Evolutionary conservation across 1,140 invertebrate genomes (phyloP).

Genomic region (Leptopilina boulardi): DNA sequence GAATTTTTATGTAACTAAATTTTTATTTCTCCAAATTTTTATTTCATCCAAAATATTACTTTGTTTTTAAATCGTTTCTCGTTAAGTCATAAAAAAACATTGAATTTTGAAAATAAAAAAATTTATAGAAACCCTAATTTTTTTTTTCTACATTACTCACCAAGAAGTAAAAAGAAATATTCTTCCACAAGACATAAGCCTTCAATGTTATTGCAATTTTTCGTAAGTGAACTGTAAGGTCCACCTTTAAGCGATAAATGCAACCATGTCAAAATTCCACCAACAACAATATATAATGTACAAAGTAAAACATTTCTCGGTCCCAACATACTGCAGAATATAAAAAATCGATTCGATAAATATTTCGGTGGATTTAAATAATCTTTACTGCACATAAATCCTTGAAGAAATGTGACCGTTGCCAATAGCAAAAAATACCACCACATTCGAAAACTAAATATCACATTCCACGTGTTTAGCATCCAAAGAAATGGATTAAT

Average conservation of each 20-base stretch:
- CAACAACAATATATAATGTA: conserved; percentile 77
- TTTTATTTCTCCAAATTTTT: no score
- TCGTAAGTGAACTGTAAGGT: conserved; percentile 73
- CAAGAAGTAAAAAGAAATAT: conserved; percentile 79
- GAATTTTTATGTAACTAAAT: no score
- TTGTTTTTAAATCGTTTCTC: no score
- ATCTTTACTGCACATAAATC: conserved; percentile 79
- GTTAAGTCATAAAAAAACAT: no score
- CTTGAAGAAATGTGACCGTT: conserved; percentile 76
- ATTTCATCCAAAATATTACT: no score
- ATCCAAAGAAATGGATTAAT: conserved; percentile 77
- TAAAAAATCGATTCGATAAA: conserved; percentile 79
- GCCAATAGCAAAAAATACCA: conserved; percentile 77
- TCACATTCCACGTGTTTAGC: conserved; percentile 68
- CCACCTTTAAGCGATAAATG: conserved; percentile 79
- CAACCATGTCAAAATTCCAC: conserved; percentile 79
- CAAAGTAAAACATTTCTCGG: conserved; percentile 78
- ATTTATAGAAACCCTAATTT: no score
- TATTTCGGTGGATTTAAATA: conserved; percentile 76
- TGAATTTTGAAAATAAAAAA: no score
- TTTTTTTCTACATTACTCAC: background rate
- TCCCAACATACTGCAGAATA: conserved; percentile 79
- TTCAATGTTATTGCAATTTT: conserved; percentile 54
- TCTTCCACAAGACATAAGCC: conserved; percentile 75
- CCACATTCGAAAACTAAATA: conserved; percentile 77